Evolutionary conservation across 2,888 invertebrate species (phyloP).

Genomic region (Macrosoma leucophasiata): DNA sequence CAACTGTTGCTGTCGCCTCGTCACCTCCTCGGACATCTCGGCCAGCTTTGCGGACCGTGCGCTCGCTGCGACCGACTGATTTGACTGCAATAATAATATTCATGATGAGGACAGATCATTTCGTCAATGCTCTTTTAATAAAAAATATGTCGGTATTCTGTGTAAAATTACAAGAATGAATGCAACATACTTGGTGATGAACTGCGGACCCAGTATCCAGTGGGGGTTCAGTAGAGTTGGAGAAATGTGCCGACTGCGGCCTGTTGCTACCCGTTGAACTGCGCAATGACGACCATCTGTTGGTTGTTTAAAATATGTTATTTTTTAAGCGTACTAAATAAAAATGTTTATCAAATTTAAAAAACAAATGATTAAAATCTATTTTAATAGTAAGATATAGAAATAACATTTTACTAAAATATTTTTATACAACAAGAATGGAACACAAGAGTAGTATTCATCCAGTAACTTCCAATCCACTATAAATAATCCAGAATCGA

Average conservation of each 20-base stretch:
- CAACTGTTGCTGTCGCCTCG: slow-evolving; percentile 73
- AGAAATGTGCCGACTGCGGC: slow-evolving; percentile 65
- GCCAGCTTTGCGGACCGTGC: slow-evolving; percentile 79
- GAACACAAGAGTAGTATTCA: too few relatives aligned
- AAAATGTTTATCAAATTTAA: too few relatives aligned
- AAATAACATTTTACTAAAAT: too few relatives aligned
- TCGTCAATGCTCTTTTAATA: too few relatives aligned
- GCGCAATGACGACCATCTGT: slow-evolving; percentile 73
- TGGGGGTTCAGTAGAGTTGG: slow-evolving; percentile 37
- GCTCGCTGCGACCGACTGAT: slow-evolving; percentile 39
- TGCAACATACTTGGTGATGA: slow-evolving; percentile 41
- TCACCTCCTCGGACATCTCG: slow-evolving; percentile 89
- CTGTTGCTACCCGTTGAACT: slow-evolving; percentile 72
- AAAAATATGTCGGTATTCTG: not conserved
- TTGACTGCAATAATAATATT: slow-evolving; percentile 27
- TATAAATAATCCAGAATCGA: too few relatives aligned
- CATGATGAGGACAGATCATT: not conserved
- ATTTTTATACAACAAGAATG: too few relatives aligned
- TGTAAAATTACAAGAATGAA: not conserved
- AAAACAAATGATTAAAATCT: too few relatives aligned
- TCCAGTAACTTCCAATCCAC: too few relatives aligned
- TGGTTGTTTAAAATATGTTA: not conserved
- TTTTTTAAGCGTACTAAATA: not conserved
- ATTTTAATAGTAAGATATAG: too few relatives aligned
- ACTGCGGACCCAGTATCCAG: slow-evolving; percentile 45